phyloP scores from a whole-genome alignment of 2,113 vertebrate genomes.

The Stictonetta naevosa region DNA sequence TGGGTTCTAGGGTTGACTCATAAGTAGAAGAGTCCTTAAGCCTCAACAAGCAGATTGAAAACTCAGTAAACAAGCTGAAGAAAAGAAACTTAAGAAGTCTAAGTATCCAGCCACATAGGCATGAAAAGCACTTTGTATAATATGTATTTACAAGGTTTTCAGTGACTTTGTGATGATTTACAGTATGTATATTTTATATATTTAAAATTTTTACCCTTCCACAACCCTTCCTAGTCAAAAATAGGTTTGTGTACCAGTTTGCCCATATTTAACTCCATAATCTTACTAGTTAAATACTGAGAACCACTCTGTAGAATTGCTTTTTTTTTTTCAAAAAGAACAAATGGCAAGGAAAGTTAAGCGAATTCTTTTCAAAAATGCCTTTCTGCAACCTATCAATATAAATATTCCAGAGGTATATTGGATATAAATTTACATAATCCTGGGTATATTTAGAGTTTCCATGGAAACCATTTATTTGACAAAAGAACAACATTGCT shows the following conservation, averaged over 20 bases:
- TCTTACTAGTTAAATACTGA: not conserved
- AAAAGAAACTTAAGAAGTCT: not conserved
- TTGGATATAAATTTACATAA: slow-evolving; percentile 61
- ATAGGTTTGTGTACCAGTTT: not conserved
- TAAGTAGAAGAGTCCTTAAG: slow-evolving; percentile 30
- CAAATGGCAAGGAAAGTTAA: slow-evolving; percentile 23
- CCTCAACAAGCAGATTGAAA: slow-evolving; percentile 41
- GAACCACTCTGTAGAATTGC: not conserved
- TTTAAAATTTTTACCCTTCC: not conserved
- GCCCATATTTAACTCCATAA: not conserved
- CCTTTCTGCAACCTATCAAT: slow-evolving; percentile 35
- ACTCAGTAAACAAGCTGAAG: slow-evolving; percentile 33
- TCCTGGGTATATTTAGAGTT: slow-evolving; percentile 63
- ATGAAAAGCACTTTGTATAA: not conserved
- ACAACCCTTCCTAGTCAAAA: not conserved
- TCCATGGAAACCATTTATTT: slow-evolving; percentile 63
- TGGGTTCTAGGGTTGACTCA: not conserved
- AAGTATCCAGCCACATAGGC: not conserved
- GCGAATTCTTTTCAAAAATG: slow-evolving; percentile 37
- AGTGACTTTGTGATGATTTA: not conserved
- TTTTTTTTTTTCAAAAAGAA: slow-evolving; percentile 33
- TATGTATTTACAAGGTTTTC: not conserved
- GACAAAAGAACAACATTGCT: slow-evolving; percentile 58
- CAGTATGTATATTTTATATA: not conserved
- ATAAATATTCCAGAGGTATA: slow-evolving; percentile 44